Conservation (phyloP, 2,797 vertebrate genomes). For the Chelon auratus region DNA sequence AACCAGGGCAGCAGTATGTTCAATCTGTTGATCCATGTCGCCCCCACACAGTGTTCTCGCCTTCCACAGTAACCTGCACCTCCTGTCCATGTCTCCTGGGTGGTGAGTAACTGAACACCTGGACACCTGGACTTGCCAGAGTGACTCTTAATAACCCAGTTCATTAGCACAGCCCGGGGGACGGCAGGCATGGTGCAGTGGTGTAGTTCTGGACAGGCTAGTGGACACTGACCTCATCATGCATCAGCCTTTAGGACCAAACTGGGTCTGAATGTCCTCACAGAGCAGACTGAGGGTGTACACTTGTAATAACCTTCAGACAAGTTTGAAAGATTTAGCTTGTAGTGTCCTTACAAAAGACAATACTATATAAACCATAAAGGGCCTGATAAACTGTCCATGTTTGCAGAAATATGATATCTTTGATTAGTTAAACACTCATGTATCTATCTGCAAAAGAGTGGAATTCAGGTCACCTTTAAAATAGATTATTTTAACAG, state of each 20-base stretch:
- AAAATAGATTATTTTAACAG: neutral
- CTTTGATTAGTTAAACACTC: too few relatives aligned
- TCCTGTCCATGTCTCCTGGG: slow-evolving; percentile 59
- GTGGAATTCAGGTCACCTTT: too few relatives aligned
- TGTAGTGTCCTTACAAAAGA: neutral
- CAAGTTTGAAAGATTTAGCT: neutral
- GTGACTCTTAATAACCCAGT: slow-evolving; percentile 61
- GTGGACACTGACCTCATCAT: slow-evolving; percentile 18
- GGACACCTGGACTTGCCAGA: slow-evolving; percentile 62
- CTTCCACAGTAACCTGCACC: slow-evolving; percentile 79
- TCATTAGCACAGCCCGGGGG: slow-evolving; percentile 26
- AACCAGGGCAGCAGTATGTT: slow-evolving; percentile 43
- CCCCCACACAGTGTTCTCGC: slow-evolving; percentile 69
- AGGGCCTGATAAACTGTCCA: too few relatives aligned
- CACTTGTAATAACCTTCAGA: neutral
- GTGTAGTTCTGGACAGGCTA: slow-evolving; percentile 2
- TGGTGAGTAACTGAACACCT: slow-evolving; percentile 69
- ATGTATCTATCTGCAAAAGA: too few relatives aligned
- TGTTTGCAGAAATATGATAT: too few relatives aligned
- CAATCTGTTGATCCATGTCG: slow-evolving; percentile 61
- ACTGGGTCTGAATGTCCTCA: neutral
- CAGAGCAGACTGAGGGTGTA: too few relatives aligned
- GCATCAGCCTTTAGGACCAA: neutral
- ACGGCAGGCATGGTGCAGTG: too few relatives aligned
- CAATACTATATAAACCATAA: too few relatives aligned